Base-by-base conservation (phyloP, 2,797 vertebrate species). In the Corythornis leucogaster region DNA sequence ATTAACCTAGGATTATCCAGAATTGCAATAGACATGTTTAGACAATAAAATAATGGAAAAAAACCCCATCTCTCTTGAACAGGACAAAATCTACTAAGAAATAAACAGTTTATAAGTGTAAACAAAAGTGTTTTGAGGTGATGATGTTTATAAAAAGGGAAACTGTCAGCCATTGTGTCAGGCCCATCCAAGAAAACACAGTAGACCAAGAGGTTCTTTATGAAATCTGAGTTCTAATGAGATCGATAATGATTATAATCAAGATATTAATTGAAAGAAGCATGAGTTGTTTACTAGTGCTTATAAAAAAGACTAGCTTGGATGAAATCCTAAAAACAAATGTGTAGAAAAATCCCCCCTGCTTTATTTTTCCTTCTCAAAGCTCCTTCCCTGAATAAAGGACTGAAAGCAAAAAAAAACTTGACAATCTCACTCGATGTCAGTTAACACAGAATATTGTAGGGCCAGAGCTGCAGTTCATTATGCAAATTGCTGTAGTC, bases 401-500 rank as follows among this genome's bases (percentile, higher is more conserved):
- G 31, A n/a, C 15, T 38, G 45, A 31, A 74, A 43, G 7, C 1
- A 31, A 80, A 67, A 50, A 40, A 40, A 8, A 71, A 78, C 54
- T 38, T 78, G 71, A 62, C 58, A 75, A 5, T 73, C 62, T 64
- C 55, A 25, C 66, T 77, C 22, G 68, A 45, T 30, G 74, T 46
- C 78, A 74, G 43, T 69, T 85, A 85, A 3, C 30, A 53, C 24
- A 40, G 45, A 81, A 64, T 82, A 79, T 6, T 48, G 61, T 28
- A 68, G 57, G 85, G 63, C 71, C 40, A 33, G 53, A 77, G 63
- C 77, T 74, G 77, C 59, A 86, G 53, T 85, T 96, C 68, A 71
- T 96, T 96, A 94, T 95, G 91, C 78, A 93, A 91, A 96, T 93
- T 86, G 70, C 45, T 85, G 5, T 46, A 68, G 78, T 95, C 92